These are phyloP conservation scores for Schizopygopsis pylzovi DNA, from an alignment of 2,797 vertebrate species.

Conservation along the genomic window DNA sequence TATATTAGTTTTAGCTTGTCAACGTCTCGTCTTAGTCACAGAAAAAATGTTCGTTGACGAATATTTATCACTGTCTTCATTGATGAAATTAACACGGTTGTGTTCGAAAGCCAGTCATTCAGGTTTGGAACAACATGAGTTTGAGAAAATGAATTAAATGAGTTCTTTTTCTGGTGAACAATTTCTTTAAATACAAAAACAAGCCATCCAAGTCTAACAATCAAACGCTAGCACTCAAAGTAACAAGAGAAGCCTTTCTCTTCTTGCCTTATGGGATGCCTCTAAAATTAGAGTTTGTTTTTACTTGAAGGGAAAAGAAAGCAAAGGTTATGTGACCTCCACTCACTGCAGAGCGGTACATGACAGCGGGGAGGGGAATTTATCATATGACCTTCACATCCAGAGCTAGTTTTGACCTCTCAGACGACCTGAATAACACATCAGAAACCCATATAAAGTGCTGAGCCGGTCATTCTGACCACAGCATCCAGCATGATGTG, in stretches of 20 bases:
- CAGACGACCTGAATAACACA: slow-evolving; percentile 67
- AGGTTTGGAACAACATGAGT: neutral
- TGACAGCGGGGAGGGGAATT: neutral
- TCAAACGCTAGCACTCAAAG: neutral
- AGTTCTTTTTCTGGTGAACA: neutral
- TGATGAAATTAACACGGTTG: too few species aligned
- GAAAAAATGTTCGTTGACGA: too few species aligned
- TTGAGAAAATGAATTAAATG: neutral
- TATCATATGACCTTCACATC: slow-evolving; percentile 31
- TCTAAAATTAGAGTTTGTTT: slow-evolving; percentile 2
- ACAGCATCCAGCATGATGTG: slow-evolving; percentile 61
- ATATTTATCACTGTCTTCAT: too few species aligned
- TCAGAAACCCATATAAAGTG: slow-evolving; percentile 66
- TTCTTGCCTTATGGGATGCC: neutral
- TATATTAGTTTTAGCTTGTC: too few species aligned
- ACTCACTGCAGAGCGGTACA: neutral
- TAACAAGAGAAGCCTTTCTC: neutral
- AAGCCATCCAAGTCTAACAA: neutral
- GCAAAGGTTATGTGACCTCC: neutral
- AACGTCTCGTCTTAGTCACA: too few species aligned
- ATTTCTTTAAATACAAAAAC: neutral
- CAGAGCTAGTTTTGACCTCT: slow-evolving; percentile 71
- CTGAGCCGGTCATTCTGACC: slow-evolving; percentile 70
- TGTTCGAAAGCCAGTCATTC: neutral
- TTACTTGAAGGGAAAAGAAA: neutral